Percentiles rank a stretch among this genome's conserved stretches.
phyloP scores from a whole-genome alignment of 2,797 vertebrate species.

The Tangara arthus region DNA sequence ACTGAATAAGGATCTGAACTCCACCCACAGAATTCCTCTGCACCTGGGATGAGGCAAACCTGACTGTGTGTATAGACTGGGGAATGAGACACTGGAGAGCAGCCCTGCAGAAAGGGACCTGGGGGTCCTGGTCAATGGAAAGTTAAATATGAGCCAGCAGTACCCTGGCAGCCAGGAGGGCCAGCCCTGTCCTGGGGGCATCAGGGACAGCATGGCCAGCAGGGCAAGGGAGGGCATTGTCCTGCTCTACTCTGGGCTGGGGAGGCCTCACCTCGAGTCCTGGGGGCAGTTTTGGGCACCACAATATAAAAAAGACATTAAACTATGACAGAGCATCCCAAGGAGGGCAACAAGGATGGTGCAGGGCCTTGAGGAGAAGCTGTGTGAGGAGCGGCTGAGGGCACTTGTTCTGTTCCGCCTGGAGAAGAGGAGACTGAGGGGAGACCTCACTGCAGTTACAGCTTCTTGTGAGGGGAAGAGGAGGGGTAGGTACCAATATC shows the following conservation, averaged over 20 bases:
- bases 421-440: neutral
- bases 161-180: neutral
- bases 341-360: neutral
- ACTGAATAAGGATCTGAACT: neutral
- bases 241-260: accelerated
- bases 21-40: neutral
- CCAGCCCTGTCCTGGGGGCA: accelerated
- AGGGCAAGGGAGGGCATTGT: accelerated
- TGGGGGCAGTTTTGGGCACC: neutral
- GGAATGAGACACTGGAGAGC: neutral
- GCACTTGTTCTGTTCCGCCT: neutral
- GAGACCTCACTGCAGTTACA: neutral
- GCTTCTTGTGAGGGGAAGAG: neutral
- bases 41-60: neutral
- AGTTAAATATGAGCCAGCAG: neutral
- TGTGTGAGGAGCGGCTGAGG: accelerated
- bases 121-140: accelerated
- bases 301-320: neutral
- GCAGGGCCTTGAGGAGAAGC: neutral
- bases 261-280: accelerated
- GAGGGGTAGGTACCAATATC: neutral
- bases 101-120: neutral
- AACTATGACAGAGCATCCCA: accelerated
- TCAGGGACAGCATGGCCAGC: accelerated
- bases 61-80: too few relatives aligned